Base-by-base conservation (phyloP, 2,888 invertebrate genomes). In the Phania funesta region DNA sequence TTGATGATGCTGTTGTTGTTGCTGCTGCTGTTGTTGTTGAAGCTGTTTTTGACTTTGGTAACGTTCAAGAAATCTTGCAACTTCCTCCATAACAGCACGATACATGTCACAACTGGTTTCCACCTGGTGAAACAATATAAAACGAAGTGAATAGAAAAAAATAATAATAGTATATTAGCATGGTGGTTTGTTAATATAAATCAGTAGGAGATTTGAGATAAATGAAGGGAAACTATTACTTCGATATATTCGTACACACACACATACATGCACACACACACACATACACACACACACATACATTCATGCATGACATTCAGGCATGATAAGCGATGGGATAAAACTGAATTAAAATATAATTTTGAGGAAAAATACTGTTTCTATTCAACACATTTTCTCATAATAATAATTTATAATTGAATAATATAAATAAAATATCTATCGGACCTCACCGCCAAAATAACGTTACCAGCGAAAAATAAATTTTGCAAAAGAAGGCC, bases 31-130 rank as follows among this genome's bases (percentile, higher is more conserved):
- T 18, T 85, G 86, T 32, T 85, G 87, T 8, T 84, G 84, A 3
- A 82, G 58, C 56, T 88, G 88, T 22, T 82, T 84, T 73, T 86
- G 87, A 52, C 82, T 86, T 67, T 86, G 87, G 83, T 87, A 93
- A 83, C 93, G 93, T 86, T 94, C 94, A 85, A 94, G 90, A 88
- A 94, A 94, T 62, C 93, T 92, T 22, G 93, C 92, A 54, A 94
- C 93, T 88, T 94, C 94, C 86, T 93, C 93, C 93, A 94, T 93
- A 54, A 94, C 92, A 11, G 93, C 94, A 82, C 93, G 92, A 90
- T 94, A 94, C 94, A 94, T 94, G 87, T 93, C 93, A 79, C 94
- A 92, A 87, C 93, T 94, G 60, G 93, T 92, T 87, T 94, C 94
- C 85, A 93, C 93, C 94, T 94, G 88, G 26, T 90, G 35, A 75